phyloP scores from a whole-genome alignment of 2,888 invertebrate genomes.

The Corythucha ciliata region DNA sequence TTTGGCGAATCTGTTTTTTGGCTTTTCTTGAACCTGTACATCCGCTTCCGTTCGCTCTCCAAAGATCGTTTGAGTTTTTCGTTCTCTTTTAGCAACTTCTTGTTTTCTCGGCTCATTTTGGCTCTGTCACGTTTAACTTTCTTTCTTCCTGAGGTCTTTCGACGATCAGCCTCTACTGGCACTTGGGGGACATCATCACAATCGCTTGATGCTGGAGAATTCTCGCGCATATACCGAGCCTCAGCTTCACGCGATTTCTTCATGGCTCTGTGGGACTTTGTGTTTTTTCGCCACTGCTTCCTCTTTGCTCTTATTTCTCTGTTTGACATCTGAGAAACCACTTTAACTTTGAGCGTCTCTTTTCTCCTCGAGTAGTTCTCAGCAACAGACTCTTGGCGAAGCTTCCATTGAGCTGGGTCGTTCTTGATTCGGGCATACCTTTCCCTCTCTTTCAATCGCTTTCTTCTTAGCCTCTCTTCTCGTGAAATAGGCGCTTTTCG shows the following conservation, averaged over 20 bases:
- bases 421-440: constrained; percentile 4
- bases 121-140: no score
- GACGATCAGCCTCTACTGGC: no score
- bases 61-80: no score
- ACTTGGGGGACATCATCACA: no score
- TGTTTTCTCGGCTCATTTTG: no score
- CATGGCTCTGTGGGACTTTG: neutral
- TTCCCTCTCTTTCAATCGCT: constrained; percentile 5
- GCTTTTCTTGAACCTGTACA: no score
- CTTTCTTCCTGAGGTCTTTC: constrained; percentile 4
- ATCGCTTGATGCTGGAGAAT: no score
- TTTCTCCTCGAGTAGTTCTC: neutral
- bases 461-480: constrained; percentile 1
- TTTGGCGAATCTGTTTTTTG: no score
- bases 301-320: neutral
- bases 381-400: constrained; percentile 2
- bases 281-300: constrained; percentile 4
- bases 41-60: no score
- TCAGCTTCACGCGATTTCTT: constrained; percentile 3
- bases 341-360: neutral
- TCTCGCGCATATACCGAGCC: no score
- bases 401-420: neutral
- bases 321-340: constrained; percentile 3
- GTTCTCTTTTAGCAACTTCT: no score
- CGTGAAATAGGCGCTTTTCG: constrained; percentile 5